A percentile compares a stretch with the other conserved stretches of the same genome.
Evolutionary conservation across 2,113 vertebrate genomes (phyloP).

Genomic region (Vidua chalybeata): DNA sequence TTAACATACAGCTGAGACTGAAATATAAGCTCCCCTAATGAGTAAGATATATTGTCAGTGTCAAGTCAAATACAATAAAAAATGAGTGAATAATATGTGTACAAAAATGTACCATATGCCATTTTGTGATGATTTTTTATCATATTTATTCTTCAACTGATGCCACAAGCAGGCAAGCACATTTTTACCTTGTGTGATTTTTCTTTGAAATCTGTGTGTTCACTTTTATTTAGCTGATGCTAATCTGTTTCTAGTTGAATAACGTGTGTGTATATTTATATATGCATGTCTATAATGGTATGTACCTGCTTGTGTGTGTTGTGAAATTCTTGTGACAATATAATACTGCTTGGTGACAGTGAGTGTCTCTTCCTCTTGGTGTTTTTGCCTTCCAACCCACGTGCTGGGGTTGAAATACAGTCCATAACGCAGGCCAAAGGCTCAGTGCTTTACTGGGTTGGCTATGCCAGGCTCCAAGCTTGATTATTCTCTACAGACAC

Average conservation of each 20-base stretch:
- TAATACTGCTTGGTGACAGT: background rate
- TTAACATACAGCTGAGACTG: constrained; percentile 60
- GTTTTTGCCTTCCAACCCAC: background rate
- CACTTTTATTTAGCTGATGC: background rate
- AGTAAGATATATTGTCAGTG: constrained; percentile 58
- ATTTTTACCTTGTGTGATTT: constrained; percentile 24
- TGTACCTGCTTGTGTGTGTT: background rate
- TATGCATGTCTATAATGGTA: background rate
- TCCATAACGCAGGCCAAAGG: background rate
- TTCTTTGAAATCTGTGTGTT: background rate
- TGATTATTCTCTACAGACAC: background rate
- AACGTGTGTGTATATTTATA: accelerated
- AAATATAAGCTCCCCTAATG: constrained; percentile 67
- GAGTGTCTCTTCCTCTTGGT: background rate
- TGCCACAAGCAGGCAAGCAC: background rate
- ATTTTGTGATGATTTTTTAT: constrained; percentile 4
- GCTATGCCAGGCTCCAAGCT: background rate
- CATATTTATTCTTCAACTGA: constrained; percentile 22
- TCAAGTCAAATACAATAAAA: constrained; percentile 66
- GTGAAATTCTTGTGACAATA: background rate
- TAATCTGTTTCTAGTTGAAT: background rate
- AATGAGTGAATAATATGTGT: constrained; percentile 52
- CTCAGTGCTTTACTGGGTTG: background rate
- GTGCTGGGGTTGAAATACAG: background rate
- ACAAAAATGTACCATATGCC: constrained; percentile 53